phyloP scores from a whole-genome alignment of 2,888 invertebrate species.

The Adelognathus sp. region DNA sequence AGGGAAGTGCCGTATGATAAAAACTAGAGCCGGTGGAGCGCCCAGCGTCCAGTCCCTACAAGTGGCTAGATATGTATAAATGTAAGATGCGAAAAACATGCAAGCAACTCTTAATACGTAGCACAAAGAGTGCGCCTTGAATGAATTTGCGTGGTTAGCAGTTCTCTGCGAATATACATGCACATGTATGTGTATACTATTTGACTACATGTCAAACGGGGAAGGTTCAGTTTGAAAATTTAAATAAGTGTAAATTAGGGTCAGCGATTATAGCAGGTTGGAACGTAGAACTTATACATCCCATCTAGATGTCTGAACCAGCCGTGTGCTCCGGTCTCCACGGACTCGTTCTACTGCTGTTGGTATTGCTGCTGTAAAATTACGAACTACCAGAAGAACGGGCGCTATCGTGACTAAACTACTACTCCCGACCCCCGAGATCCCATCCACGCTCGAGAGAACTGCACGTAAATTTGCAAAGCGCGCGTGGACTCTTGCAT shows the following conservation, averaged over 20 bases:
- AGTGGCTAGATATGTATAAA: neutral
- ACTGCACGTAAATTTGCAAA: constrained; percentile 44
- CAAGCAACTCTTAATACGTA: constrained; percentile 54
- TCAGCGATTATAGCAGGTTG: constrained; percentile 34
- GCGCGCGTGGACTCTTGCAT: constrained; percentile 27
- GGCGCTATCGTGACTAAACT: constrained; percentile 4
- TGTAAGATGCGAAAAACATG: neutral
- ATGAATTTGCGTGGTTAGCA: constrained; percentile 63
- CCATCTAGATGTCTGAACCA: constrained; percentile 7
- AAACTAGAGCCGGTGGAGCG: too few species aligned
- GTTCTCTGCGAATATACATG: constrained; percentile 41
- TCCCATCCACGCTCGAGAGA: neutral
- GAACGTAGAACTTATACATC: constrained; percentile 34
- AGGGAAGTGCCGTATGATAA: too few species aligned
- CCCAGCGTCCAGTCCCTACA: too few species aligned
- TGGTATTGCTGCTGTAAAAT: neutral
- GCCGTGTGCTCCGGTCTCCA: neutral
- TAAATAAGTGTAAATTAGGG: constrained; percentile 61
- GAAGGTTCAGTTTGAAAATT: constrained; percentile 59
- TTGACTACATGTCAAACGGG: constrained; percentile 44
- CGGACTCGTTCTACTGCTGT: neutral
- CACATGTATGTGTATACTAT: constrained; percentile 3
- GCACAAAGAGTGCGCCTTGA: constrained; percentile 61
- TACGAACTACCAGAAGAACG: constrained; percentile 19
- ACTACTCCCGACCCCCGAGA: neutral